Evolutionary conservation across 2,888 invertebrate genomes (phyloP).

Genomic region (Minunthozetes semirufus): DNA sequence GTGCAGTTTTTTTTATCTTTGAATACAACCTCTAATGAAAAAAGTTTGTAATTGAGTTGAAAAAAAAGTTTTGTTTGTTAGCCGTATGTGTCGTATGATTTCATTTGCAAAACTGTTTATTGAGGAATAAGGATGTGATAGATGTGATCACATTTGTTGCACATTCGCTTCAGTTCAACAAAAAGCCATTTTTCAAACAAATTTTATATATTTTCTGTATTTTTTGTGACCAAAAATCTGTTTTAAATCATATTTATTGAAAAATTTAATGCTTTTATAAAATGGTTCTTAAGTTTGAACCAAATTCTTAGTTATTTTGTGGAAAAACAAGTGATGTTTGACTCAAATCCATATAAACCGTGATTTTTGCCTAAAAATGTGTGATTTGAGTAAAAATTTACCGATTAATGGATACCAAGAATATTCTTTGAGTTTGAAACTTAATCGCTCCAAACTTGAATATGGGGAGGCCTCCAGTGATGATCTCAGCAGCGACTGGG

Average conservation of each 20-base stretch:
- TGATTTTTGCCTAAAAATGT: not conserved
- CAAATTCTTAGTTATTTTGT: too few species aligned
- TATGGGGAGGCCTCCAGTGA: conserved; percentile 85
- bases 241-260: too few species aligned
- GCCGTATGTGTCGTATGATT: too few species aligned
- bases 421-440: conserved; percentile 23
- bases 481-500: conserved; percentile 85
- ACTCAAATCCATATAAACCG: not conserved
- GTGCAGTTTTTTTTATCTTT: too few species aligned
- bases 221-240: not conserved
- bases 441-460: conserved; percentile 51
- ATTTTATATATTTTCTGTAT: not conserved
- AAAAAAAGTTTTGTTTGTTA: too few species aligned
- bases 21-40: too few species aligned
- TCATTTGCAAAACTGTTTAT: not conserved
- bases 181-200: not conserved
- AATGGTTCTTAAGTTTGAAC: too few species aligned
- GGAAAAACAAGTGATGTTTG: too few species aligned
- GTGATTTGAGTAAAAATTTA: not conserved
- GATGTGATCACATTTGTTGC: not conserved
- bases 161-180: not conserved
- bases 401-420: conserved; percentile 22
- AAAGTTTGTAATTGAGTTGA: too few species aligned
- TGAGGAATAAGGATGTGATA: not conserved
- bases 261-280: too few species aligned